These are phyloP conservation scores for Polymixis lichenea DNA, from an alignment of 2,888 invertebrate species.

Conservation along the genomic window DNA sequence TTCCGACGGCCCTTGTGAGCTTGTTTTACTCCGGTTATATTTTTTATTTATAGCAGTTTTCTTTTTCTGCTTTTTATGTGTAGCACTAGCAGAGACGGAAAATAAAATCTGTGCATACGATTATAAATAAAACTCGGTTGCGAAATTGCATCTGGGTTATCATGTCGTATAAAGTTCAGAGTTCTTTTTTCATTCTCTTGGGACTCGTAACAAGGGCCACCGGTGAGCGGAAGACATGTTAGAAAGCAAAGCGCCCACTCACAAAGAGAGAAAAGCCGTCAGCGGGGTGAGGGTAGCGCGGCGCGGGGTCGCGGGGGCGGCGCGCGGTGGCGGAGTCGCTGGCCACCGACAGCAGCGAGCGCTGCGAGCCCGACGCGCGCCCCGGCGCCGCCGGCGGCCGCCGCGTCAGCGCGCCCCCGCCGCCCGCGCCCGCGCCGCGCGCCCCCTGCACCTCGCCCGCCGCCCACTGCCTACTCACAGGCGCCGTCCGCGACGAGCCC, in stretches of 20 bases:
- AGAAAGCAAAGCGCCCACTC: constrained; percentile 90
- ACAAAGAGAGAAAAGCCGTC: constrained; percentile 90
- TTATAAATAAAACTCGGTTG: constrained; percentile 6
- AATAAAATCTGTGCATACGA: constrained; percentile 8
- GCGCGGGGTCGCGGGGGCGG: constrained; percentile 84
- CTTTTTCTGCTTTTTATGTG: constrained; percentile 18
- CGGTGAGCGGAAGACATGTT: constrained; percentile 81
- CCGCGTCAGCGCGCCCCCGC: constrained; percentile 68
- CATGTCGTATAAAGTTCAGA: background rate
- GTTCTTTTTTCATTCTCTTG: background rate
- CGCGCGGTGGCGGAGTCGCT: constrained; percentile 88
- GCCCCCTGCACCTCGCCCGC: constrained; percentile 84
- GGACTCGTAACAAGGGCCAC: constrained; percentile 66
- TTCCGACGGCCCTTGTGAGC: constrained; percentile 84
- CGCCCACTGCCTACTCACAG: constrained; percentile 89
- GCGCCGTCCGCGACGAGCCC: constrained; percentile 88
- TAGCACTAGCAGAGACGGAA: constrained; percentile 12
- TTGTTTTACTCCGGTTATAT: constrained; percentile 69
- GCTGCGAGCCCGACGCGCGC: constrained; percentile 83
- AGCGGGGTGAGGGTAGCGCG: constrained; percentile 84
- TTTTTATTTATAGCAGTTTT: constrained; percentile 62
- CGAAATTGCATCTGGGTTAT: background rate
- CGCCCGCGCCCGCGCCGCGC: constrained; percentile 75
- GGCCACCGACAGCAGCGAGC: constrained; percentile 89
- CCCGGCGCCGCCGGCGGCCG: constrained; percentile 72